phyloP scores from a whole-genome alignment of 2,113 vertebrate species.

The Chelonoidis abingdonii region DNA sequence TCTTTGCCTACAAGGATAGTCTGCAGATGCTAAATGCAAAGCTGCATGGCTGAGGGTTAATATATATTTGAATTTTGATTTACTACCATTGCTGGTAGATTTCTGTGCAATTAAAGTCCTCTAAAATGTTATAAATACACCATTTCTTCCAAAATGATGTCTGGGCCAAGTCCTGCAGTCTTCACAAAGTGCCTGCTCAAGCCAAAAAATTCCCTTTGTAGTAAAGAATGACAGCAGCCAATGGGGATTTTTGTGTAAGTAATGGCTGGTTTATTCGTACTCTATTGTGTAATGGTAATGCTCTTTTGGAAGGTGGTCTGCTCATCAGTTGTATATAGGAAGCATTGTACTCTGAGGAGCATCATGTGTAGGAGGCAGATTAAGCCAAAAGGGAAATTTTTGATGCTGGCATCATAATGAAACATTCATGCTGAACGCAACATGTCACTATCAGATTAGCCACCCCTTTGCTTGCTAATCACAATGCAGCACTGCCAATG shows the following conservation, averaged over 20 bases:
- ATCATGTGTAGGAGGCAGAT: background rate
- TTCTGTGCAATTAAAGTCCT: background rate
- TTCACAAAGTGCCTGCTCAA: background rate
- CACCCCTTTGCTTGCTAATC: background rate
- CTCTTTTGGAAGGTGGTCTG: background rate
- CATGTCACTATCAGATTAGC: accelerated
- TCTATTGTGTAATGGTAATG: background rate
- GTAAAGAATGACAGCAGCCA: no score
- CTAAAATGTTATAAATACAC: background rate
- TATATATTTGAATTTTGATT: background rate
- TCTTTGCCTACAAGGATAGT: background rate
- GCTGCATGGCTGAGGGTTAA: background rate
- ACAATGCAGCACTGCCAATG: background rate
- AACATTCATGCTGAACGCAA: background rate
- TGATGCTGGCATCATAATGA: background rate
- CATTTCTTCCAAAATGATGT: background rate
- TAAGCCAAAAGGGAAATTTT: background rate
- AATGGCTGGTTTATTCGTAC: background rate
- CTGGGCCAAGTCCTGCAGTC: background rate
- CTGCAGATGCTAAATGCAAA: background rate
- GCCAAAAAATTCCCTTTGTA: background rate
- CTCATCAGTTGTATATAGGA: background rate
- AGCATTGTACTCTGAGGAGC: background rate
- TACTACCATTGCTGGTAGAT: background rate
- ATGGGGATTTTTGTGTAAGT: background rate